A percentile compares a stretch with the other conserved stretches of the same genome.
Evolutionary conservation across 1,140 invertebrate species (phyloP).

Genomic region (Neodiprion lecontei): DNA sequence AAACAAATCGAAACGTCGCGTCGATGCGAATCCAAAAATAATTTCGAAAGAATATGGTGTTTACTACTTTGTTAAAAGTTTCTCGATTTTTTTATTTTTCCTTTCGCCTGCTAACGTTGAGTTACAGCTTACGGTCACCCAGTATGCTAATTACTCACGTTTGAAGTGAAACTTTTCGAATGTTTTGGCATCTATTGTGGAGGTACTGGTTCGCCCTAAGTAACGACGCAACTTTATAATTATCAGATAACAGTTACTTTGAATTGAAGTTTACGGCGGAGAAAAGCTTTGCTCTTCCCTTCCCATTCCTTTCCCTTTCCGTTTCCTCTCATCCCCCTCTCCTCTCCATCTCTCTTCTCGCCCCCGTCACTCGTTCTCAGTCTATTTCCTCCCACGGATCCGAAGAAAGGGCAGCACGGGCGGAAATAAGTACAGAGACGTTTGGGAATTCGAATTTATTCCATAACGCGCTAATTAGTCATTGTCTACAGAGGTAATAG

Average conservation of each 20-base stretch:
- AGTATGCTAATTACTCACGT: background rate
- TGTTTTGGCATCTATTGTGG: constrained; percentile 2
- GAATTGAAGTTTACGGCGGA: background rate
- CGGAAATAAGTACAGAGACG: background rate
- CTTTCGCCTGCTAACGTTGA: background rate
- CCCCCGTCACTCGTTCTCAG: background rate
- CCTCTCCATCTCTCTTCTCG: background rate
- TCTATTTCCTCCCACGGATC: too few relatives aligned
- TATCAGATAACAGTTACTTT: constrained; percentile 6
- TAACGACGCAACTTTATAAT: constrained; percentile 5
- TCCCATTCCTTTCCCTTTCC: background rate
- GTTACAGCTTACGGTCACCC: background rate
- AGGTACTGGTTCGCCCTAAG: constrained; percentile 1
- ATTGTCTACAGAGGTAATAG: background rate
- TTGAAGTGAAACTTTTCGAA: background rate
- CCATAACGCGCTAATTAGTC: background rate
- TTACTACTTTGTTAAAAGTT: background rate
- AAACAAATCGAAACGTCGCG: background rate
- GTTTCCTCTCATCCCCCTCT: background rate
- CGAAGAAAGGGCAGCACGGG: background rate
- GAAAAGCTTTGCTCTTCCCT: background rate
- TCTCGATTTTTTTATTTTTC: background rate
- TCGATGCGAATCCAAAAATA: background rate
- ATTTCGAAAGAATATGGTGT: background rate
- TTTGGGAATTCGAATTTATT: background rate